Evolutionary conservation across 2,888 invertebrate species (phyloP).

Genomic region (Tryphoninae sp.): DNA sequence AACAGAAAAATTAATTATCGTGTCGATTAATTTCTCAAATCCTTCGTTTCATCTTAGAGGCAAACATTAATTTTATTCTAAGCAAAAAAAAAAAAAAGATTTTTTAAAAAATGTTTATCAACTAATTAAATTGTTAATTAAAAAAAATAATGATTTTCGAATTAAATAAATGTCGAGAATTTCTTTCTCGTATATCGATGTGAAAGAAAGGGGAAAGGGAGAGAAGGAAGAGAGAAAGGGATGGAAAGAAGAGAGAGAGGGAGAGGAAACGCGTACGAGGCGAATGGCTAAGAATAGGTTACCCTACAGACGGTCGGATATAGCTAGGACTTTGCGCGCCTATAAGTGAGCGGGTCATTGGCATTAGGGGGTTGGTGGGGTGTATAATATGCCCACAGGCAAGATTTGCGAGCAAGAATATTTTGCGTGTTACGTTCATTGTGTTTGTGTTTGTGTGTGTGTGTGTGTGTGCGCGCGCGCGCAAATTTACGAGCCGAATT

Average conservation of each 20-base stretch:
- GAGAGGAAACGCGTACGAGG: constrained; percentile 49
- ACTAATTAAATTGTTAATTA: too few relatives aligned
- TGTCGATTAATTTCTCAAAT: too few relatives aligned
- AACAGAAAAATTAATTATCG: too few relatives aligned
- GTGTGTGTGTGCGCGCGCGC: too few relatives aligned
- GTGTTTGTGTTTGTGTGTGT: constrained; percentile 20
- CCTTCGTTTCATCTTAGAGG: too few relatives aligned
- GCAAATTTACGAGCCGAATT: too few relatives aligned
- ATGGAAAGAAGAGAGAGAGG: constrained; percentile 1
- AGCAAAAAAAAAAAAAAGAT: too few relatives aligned
- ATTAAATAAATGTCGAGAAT: background rate
- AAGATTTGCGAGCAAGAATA: constrained; percentile 39
- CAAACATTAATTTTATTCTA: too few relatives aligned
- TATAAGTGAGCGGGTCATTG: constrained; percentile 80
- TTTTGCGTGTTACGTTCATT: constrained; percentile 53
- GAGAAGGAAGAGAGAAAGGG: constrained; percentile 38
- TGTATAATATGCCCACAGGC: constrained; percentile 68
- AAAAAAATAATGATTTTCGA: too few relatives aligned
- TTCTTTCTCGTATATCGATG: constrained; percentile 10
- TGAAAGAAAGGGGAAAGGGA: constrained; percentile 37
- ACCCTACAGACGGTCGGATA: constrained; percentile 77
- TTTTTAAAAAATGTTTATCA: too few relatives aligned
- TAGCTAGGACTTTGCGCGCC: constrained; percentile 78
- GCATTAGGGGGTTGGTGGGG: constrained; percentile 78
- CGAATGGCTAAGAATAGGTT: constrained; percentile 77